A percentile compares a stretch with the other conserved stretches of the same genome.
phyloP scores from a whole-genome alignment of 2,888 invertebrate species.

The Agrochola lota region DNA sequence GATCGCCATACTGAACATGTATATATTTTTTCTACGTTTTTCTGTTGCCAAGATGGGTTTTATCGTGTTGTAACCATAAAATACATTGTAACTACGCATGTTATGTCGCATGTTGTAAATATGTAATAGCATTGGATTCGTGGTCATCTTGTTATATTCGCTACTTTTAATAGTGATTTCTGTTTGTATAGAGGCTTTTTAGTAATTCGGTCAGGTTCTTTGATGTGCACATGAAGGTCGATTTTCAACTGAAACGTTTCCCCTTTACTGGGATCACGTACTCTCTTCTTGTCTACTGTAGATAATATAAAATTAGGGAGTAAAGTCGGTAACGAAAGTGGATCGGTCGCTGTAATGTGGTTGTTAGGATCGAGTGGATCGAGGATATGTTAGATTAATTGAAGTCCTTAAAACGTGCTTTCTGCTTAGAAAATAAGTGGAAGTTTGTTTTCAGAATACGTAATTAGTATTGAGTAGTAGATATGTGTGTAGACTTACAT shows the following conservation, averaged over 20 bases:
- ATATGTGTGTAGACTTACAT: constrained; percentile 58
- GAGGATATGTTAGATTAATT: constrained; percentile 58
- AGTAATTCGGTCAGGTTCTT: constrained; percentile 50
- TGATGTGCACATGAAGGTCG: constrained; percentile 54
- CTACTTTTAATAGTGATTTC: constrained; percentile 47
- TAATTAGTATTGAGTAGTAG: constrained; percentile 57
- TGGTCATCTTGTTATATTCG: constrained; percentile 54
- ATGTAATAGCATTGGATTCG: constrained; percentile 53
- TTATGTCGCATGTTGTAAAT: constrained; percentile 68
- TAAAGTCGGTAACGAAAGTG: constrained; percentile 54
- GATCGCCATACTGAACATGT: constrained; percentile 77
- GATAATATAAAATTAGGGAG: constrained; percentile 63
- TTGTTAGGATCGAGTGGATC: constrained; percentile 53
- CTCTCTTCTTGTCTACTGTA: constrained; percentile 50
- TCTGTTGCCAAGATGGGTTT: constrained; percentile 72
- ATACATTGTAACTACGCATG: constrained; percentile 71
- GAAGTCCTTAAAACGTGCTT: constrained; percentile 52
- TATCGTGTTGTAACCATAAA: constrained; percentile 76
- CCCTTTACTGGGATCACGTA: constrained; percentile 57
- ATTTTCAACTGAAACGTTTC: constrained; percentile 54
- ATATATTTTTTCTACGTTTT: constrained; percentile 75
- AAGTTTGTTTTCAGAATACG: constrained; percentile 47
- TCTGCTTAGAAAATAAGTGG: constrained; percentile 50
- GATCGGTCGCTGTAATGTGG: constrained; percentile 62
- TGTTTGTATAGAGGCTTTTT: constrained; percentile 43